Base-by-base conservation (phyloP, 2,113 vertebrate genomes). In the Saccopteryx leptura region DNA sequence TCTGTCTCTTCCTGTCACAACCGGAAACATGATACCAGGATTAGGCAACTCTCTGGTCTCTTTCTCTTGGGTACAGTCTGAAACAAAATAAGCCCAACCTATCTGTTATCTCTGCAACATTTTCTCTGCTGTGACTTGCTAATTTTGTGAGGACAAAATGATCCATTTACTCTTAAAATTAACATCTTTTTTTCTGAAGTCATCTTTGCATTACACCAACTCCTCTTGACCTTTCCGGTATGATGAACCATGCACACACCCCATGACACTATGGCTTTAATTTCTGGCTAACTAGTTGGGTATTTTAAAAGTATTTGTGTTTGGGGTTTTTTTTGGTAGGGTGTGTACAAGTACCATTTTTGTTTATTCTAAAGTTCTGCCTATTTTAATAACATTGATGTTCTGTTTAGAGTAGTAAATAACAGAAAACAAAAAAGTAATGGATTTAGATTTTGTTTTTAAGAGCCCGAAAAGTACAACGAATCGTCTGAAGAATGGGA, bases 1-100 rank as follows among this genome's bases (percentile, higher is more conserved):
- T 98, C 98, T 88, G 17, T 98, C 97, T 98, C 96, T 98, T 97
- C 96, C 98, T 98, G 98, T 95, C 98, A 97, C 0, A 93, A 71
- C 96, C 39, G 82, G 98, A 98, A 98, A 98, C 97, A 54, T 0
- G 96, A 98, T 88, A 94, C 93, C 81, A 97, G 92, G 89, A 93
- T 98, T 97, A 88, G 97, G 98, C 96, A 90, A 83, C 63, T 92
- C 93, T 89, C 74, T n/a, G 68, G 72, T 95, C 90, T 88, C 58
- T 95, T 97, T 96, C 92, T 85, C 96, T 96, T 52, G 79, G 84
- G 84, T 78, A 65, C 93, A 60, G 72, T 91, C 93, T 83, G 24
- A 90, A 76, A 39, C 39, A 54, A 74, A 88, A 75, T 54, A 96
- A 81, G 19, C 76, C 33, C 82, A 60, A 14, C 68, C 74, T 89